Percentiles rank a stretch among this genome's conserved stretches.
phyloP scores from a whole-genome alignment of 2,888 invertebrate genomes.

The Enchytraeus crypticus region DNA sequence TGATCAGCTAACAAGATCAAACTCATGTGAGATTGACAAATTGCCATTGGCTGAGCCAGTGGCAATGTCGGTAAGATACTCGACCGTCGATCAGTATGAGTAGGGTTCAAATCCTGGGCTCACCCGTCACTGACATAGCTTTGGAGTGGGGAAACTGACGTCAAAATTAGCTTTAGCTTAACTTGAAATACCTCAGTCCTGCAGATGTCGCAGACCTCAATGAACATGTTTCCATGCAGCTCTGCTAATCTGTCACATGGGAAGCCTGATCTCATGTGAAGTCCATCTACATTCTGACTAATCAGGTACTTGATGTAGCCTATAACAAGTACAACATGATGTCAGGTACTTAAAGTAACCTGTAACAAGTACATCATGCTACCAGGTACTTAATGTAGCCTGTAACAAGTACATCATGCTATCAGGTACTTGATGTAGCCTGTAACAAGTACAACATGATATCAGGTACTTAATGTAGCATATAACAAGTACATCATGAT shows the following conservation, averaged over 20 bases:
- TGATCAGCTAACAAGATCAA: no score
- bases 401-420: conserved; percentile 71
- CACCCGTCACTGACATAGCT: no score
- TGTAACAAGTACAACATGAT: conserved; percentile 16
- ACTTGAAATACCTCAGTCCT: conserved; percentile 42
- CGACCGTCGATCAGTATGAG: no score
- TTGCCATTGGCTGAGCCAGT: no score
- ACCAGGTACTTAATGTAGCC: conserved; percentile 87
- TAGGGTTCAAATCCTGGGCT: no score
- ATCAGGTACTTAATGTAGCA: not conserved
- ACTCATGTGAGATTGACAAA: no score
- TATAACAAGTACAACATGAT: conserved; percentile 16
- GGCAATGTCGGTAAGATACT: no score
- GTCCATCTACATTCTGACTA: conserved; percentile 95
- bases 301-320: conserved; percentile 70
- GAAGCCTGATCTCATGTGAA: conserved; percentile 84
- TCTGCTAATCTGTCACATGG: conserved; percentile 73
- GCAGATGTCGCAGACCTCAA: conserved; percentile 84
- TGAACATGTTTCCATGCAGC: conserved; percentile 95
- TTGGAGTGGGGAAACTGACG: no score
- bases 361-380: conserved; percentile 60
- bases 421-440: conserved; percentile 70
- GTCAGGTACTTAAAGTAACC: not conserved
- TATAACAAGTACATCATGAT: conserved; percentile 61
- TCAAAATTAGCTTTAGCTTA: no score